Evolutionary conservation across 2,113 vertebrate species (phyloP).

Genomic region (cattle (Bos taurus)): DNA sequence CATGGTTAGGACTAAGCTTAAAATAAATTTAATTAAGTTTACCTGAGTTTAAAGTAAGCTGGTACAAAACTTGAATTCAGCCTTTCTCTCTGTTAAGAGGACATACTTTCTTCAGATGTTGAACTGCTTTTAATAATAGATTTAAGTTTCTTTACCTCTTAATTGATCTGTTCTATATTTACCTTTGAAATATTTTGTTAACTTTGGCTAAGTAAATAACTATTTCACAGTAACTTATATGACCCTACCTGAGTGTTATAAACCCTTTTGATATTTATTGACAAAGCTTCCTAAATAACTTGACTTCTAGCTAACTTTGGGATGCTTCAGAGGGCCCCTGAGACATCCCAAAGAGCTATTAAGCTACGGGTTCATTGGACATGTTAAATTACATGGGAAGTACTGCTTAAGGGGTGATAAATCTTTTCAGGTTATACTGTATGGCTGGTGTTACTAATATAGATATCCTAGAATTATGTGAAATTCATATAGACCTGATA

Average conservation of each 20-base stretch:
- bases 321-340: not conserved
- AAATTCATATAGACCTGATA: not conserved
- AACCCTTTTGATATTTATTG: not conserved
- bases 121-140: not conserved
- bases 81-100: too few species aligned
- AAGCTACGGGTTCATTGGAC: not conserved
- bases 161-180: not conserved
- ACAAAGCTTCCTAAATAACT: not conserved
- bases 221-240: not conserved
- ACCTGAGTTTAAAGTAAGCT: too few species aligned
- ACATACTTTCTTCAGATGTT: too few species aligned
- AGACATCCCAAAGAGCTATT: too few species aligned
- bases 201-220: not conserved
- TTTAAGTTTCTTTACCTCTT: not conserved
- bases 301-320: not conserved
- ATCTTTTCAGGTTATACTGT: not conserved
- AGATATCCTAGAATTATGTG: not conserved
- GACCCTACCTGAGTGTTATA: not conserved
- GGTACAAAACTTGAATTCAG: too few species aligned
- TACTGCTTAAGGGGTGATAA: not conserved
- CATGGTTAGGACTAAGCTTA: not conserved
- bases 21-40: too few species aligned
- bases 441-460: not conserved
- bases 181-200: not conserved
- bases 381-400: not conserved